These are phyloP conservation scores for Leptobrachium ailaonicum DNA, from an alignment of 2,113 vertebrate genomes.

Conservation along the genomic window DNA sequence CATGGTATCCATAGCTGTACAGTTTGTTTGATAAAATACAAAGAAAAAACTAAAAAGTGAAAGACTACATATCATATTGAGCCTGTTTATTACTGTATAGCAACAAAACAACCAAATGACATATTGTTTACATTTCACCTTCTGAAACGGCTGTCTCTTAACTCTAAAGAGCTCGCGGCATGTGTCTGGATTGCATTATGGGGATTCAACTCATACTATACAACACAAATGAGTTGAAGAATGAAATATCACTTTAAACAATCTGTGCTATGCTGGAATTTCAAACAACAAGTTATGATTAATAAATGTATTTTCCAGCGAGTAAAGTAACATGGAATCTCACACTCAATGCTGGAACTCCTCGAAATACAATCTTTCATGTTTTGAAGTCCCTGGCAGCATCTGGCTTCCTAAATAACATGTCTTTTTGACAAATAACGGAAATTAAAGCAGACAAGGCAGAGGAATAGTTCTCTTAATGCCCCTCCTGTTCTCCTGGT, in stretches of 20 bases:
- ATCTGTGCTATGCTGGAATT: not conserved
- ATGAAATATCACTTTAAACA: not conserved
- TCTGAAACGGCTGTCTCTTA: not conserved
- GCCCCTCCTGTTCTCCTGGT: conserved; percentile 39
- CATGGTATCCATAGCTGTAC: too few relatives aligned
- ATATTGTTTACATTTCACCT: not conserved
- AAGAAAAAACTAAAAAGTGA: too few relatives aligned
- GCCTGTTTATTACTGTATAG: too few relatives aligned
- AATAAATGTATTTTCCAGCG: not conserved
- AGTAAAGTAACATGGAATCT: not conserved
- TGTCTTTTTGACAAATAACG: conserved; percentile 84
- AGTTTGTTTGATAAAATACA: too few relatives aligned
- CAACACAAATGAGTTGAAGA: not conserved
- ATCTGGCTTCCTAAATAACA: conserved; percentile 83
- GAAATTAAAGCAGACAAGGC: conserved; percentile 83
- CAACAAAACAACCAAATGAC: too few relatives aligned
- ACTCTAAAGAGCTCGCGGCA: not conserved
- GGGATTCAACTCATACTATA: not conserved
- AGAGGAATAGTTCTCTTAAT: conserved; percentile 69
- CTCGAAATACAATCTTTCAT: conserved; percentile 69
- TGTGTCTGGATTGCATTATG: not conserved
- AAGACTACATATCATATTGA: too few relatives aligned
- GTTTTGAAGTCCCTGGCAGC: conserved; percentile 73
- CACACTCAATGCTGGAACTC: conserved; percentile 34
- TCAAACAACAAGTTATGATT: not conserved